Base-by-base conservation (phyloP, 2,113 vertebrate species). In the Zapus hudsonius region DNA sequence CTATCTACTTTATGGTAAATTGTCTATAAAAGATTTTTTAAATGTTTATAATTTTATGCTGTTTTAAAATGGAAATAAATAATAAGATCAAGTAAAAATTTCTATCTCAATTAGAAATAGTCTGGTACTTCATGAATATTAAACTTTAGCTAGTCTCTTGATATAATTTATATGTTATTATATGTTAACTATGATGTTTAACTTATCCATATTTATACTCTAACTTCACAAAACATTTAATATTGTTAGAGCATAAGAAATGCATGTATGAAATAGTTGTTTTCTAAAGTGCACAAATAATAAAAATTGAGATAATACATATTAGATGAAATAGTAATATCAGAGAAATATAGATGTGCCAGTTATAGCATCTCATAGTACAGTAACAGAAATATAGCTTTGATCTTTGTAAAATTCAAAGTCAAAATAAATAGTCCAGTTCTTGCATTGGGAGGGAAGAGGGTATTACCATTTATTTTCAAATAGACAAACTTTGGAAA, bases 81-180 rank as follows among this genome's bases (percentile, higher is more conserved):
- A 93, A 74, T 5, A 86, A 95, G 93, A 61, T 55, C 7, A 93
- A 96, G 74, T 70, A 87, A 92, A 82, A 85, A 91, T 38, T 67
- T 90, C 0, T 52, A 31, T 84, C 29, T 93, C 57, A 87, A 61
- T 78, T 69, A 17, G 15, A 42, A 38, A 44, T 15, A 78, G 29
- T 33, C 66, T 92, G 10, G 1, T 42, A 64, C 44, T 85, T 90
- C 75, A 88, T 75, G 4, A 90, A 55, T 70, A 81, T 93, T 92
- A 85, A 94, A 44, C 23, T 74, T 76, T 63, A 81, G 79, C 59
- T 73, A 1, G 59, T 86, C 63, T 84, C 27, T 67, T 91, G 42
- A 70, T 74, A 70, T 72, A 83, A 90, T 83, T 84, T 88, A 81
- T 86, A 80, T 55, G 15, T n/a, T 66, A 90, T 92, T 95, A 93